Evolutionary conservation across 2,113 vertebrate species (phyloP).

Genomic region (Paralichthys olivaceus): DNA sequence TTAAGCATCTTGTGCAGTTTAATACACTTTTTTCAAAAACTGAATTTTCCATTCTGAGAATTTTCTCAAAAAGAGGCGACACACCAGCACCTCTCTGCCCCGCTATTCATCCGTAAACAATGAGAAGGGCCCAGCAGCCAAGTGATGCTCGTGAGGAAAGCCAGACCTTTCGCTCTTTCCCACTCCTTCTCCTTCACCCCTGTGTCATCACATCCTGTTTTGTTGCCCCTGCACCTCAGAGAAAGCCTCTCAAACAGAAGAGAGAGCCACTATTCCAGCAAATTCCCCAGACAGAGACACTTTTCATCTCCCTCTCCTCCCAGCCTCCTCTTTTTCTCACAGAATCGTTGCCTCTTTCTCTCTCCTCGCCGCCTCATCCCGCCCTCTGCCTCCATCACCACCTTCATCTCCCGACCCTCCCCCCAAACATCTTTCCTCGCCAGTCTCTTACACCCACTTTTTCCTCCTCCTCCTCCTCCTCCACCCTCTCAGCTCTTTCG

Average conservation of each 20-base stretch:
- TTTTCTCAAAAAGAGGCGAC: background rate
- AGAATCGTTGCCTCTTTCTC: conserved; percentile 17
- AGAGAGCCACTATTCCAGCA: conserved; percentile 27
- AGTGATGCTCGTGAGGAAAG: conserved; percentile 23
- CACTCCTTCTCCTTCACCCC: conserved; percentile 19
- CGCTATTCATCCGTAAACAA: conserved; percentile 40
- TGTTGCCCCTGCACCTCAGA: conserved; percentile 28
- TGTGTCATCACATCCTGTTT: conserved; percentile 58
- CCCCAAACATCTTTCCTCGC: conserved; percentile 8
- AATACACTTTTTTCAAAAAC: no score
- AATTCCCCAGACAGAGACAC: conserved; percentile 29
- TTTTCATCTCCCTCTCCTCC: conserved; percentile 15
- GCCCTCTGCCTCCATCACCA: conserved; percentile 13
- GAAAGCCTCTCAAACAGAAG: conserved; percentile 24
- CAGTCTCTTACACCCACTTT: conserved; percentile 12
- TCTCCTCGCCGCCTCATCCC: background rate
- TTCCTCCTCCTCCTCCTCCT: no score
- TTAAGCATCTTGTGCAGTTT: no score
- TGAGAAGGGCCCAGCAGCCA: conserved; percentile 23
- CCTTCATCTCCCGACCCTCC: conserved; percentile 10
- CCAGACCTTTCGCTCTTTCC: conserved; percentile 14
- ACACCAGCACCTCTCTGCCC: conserved; percentile 44
- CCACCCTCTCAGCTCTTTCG: conserved; percentile 8
- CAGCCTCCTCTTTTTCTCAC: conserved; percentile 33
- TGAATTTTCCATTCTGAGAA: no score